Evolutionary conservation across 2,113 vertebrate genomes (phyloP).

Genomic region (Lonchura striata): DNA sequence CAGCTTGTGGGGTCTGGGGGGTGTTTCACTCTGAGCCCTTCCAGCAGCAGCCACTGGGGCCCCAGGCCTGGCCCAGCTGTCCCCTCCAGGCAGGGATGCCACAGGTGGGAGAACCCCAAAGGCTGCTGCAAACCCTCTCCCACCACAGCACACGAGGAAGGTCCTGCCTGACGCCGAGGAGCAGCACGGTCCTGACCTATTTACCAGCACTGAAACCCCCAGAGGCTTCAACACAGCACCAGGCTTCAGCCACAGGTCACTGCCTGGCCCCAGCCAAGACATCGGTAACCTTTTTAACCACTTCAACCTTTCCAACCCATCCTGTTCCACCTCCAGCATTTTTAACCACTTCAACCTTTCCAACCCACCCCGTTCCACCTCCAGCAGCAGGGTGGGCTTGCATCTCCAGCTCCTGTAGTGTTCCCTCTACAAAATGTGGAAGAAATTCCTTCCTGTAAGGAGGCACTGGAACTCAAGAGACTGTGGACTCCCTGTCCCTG

Average conservation of each 20-base stretch:
- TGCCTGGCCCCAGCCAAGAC: not conserved
- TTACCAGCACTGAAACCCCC: not conserved
- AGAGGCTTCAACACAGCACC: not conserved
- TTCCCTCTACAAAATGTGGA: too few relatives aligned
- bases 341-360: not conserved
- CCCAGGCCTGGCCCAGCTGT: not conserved
- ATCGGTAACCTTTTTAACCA: not conserved
- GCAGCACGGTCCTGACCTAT: not conserved
- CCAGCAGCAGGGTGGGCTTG: fast-evolving
- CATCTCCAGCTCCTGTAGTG: not conserved
- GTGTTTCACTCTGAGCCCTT: not conserved
- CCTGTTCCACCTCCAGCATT: not conserved
- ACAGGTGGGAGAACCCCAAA: not conserved
- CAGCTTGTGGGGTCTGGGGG: not conserved
- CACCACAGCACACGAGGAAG: fast-evolving
- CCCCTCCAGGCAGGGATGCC: not conserved
- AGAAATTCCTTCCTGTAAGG: not conserved
- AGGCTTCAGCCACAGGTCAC: not conserved
- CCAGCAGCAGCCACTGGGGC: not conserved
- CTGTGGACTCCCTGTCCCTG: not conserved
- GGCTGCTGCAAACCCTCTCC: not conserved
- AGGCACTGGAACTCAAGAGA: not conserved
- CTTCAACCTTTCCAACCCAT: not conserved
- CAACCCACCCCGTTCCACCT: not conserved
- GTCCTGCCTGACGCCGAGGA: not conserved